Evolutionary conservation across 2,113 vertebrate species (phyloP).

Genomic region (Pluvialis apricaria): DNA sequence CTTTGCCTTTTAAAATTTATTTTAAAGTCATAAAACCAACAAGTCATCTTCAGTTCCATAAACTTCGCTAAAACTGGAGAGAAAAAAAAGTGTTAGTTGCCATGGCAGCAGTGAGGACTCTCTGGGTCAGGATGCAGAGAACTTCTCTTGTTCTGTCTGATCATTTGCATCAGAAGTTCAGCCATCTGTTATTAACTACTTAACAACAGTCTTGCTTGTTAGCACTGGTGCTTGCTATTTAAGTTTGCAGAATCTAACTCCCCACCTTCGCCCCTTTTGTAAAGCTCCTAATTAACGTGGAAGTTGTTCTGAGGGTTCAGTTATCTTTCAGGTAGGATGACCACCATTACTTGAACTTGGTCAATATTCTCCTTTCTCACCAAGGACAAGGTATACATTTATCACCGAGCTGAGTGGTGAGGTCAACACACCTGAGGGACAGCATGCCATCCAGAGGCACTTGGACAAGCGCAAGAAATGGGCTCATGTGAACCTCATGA

Average conservation of each 20-base stretch:
- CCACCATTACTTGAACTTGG: neutral
- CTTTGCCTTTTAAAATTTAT: conserved; percentile 2
- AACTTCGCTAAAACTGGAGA: conserved; percentile 21
- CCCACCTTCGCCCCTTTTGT: neutral
- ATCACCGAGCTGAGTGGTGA: neutral
- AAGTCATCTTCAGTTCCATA: conserved; percentile 19
- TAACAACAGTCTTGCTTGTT: conserved; percentile 29
- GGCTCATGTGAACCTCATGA: neutral
- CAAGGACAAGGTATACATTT: neutral
- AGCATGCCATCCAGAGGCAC: neutral
- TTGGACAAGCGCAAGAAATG: neutral
- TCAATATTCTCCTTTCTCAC: neutral
- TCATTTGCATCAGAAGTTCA: conserved; percentile 50
- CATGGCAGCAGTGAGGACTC: neutral
- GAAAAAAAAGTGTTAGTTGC: neutral
- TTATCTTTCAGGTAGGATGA: neutral
- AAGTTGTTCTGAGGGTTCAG: neutral
- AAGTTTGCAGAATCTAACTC: neutral
- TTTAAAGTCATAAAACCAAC: conserved; percentile 19
- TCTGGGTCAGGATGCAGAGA: conserved; percentile 16
- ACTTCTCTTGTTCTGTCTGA: conserved; percentile 41
- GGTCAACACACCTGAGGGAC: neutral
- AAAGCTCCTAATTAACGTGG: neutral
- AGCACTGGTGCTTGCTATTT: neutral
- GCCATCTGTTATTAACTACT: conserved; percentile 55